phyloP scores from a whole-genome alignment of 2,797 vertebrate genomes.

The Sciaenops ocellatus region DNA sequence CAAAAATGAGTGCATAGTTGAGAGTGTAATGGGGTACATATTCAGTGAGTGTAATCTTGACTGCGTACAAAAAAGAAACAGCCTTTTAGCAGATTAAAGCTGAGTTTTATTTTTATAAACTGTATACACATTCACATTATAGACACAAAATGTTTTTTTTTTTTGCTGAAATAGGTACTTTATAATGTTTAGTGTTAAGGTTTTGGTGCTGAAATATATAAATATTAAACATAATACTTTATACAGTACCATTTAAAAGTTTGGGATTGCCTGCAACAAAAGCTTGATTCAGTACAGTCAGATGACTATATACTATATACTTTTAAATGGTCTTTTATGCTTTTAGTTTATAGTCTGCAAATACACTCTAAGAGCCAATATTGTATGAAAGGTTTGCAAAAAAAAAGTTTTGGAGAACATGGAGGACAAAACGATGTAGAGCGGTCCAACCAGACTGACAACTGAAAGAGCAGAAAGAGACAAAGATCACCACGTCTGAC shows the following conservation, averaged over 20 bases:
- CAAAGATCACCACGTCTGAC: background rate
- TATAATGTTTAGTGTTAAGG: conserved; percentile 8
- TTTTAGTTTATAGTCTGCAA: no score
- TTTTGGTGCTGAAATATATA: conserved; percentile 15
- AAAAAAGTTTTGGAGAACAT: no score
- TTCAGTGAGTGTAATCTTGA: conserved; percentile 45
- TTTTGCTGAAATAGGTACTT: conserved; percentile 3
- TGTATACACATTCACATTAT: conserved; percentile 19
- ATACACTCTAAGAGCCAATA: no score
- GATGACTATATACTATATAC: background rate
- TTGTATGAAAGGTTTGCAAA: no score
- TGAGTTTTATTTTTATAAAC: conserved; percentile 30
- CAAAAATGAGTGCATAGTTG: conserved; percentile 67
- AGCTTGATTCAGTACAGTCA: no score
- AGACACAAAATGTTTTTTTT: background rate
- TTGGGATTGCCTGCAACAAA: background rate
- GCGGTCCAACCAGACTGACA: no score
- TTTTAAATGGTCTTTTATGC: no score
- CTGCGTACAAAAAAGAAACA: conserved; percentile 42
- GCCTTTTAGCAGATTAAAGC: conserved; percentile 37
- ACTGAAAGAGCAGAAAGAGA: no score
- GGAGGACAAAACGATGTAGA: no score
- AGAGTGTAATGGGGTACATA: conserved; percentile 66
- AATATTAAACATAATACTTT: conserved; percentile 1
- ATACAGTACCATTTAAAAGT: background rate